Conservation (phyloP, 1,140 invertebrate genomes). For the Drosophila carrolli region DNA sequence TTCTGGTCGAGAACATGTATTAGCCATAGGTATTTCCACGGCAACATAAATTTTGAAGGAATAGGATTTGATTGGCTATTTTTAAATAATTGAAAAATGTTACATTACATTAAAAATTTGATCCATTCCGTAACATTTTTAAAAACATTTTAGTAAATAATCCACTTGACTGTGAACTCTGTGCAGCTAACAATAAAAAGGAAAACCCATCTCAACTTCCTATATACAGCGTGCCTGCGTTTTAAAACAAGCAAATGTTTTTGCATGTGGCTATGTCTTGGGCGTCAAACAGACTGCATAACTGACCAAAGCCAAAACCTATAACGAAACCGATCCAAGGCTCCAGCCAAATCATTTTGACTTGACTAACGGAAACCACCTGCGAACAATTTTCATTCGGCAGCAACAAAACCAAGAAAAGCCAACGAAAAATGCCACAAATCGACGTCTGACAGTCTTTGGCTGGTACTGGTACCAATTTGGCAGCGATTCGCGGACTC, state of each 20-base stretch:
- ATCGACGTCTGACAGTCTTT: conserved; percentile 73
- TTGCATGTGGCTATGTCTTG: background rate
- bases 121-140: no score
- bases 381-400: conserved; percentile 66
- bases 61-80: no score
- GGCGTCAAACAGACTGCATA: conserved; percentile 20
- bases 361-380: conserved; percentile 67
- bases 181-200: no score
- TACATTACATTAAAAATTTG: no score
- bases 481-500: conserved; percentile 74
- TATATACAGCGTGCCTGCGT: background rate
- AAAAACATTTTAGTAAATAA: no score
- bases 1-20: no score
- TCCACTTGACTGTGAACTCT: no score
- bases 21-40: no score
- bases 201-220: conserved; percentile 2
- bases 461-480: conserved; percentile 70
- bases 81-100: no score
- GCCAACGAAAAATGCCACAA: conserved; percentile 73
- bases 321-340: conserved; percentile 20
- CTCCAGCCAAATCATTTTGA: conserved; percentile 30
- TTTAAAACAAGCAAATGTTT: conserved; percentile 16
- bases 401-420: conserved; percentile 41
- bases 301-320: conserved; percentile 21
- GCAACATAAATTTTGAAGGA: no score